Conservation (phyloP, 1,140 invertebrate species). For the Pentalonia nigronervosa region DNA sequence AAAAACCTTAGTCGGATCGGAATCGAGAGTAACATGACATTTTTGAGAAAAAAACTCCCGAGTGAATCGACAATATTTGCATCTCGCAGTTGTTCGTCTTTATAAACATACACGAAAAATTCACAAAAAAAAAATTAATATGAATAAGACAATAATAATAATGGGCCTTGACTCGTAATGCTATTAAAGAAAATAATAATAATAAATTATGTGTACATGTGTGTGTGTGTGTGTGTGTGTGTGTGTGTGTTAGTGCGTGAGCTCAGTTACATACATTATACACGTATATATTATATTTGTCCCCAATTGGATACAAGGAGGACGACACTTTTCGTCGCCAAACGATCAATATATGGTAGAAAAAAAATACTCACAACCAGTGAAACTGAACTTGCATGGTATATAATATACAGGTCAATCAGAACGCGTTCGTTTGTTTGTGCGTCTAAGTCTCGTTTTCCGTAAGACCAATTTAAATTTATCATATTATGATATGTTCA, state of each 20-base stretch:
- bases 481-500: neutral
- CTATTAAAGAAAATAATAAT: conserved; percentile 55
- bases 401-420: neutral
- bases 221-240: neutral
- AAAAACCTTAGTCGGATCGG: neutral
- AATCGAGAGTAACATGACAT: neutral
- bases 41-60: neutral
- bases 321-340: conserved; percentile 52
- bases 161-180: conserved; percentile 50
- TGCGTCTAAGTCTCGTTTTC: neutral
- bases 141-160: conserved; percentile 45
- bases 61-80: conserved; percentile 55
- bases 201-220: conserved; percentile 38
- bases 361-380: neutral
- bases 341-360: conserved; percentile 26
- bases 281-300: conserved; percentile 39
- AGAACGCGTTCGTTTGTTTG: neutral
- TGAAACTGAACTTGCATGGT: conserved; percentile 28
- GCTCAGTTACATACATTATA: neutral
- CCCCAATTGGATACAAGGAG: conserved; percentile 55
- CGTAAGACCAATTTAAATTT: neutral
- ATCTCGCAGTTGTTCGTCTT: conserved; percentile 52
- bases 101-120: neutral
- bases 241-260: neutral
- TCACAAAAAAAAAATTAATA: conserved; percentile 33